Percentiles rank a stretch among this genome's conserved stretches.
Evolutionary conservation across 1,140 invertebrate species (phyloP).

Genomic region (Tetramorium simillimum): DNA sequence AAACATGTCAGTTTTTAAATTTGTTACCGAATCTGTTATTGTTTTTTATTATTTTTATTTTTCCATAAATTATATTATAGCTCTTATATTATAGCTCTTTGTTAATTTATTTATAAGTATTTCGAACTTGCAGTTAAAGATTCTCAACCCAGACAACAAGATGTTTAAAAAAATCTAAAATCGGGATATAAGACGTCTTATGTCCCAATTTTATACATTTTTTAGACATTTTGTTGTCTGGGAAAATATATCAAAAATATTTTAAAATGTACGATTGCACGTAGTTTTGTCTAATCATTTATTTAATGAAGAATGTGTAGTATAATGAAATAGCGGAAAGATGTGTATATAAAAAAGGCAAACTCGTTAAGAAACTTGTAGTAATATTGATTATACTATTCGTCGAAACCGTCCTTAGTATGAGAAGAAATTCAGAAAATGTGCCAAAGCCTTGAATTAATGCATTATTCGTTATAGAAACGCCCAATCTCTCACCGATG

Average conservation of each 20-base stretch:
- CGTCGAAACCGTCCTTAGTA: not conserved
- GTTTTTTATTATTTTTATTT: not conserved
- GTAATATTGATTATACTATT: conserved; percentile 2
- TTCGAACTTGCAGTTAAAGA: not conserved
- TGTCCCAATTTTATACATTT: too few relatives aligned
- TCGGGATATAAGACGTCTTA: too few relatives aligned
- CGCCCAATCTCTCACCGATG: not conserved
- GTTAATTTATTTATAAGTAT: not conserved
- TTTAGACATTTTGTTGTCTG: too few relatives aligned
- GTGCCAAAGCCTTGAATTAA: conserved; percentile 23
- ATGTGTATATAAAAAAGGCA: conserved; percentile 5
- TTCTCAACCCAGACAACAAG: too few relatives aligned
- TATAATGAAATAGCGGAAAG: not conserved
- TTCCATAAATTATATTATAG: not conserved
- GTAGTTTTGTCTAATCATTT: not conserved
- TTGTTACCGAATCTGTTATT: not conserved
- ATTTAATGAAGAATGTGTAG: not conserved
- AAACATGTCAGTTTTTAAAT: conserved; percentile 6
- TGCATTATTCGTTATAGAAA: conserved; percentile 5
- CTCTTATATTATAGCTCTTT: too few relatives aligned
- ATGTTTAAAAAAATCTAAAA: too few relatives aligned
- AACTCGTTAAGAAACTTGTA: not conserved
- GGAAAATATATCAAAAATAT: not conserved
- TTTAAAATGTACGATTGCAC: not conserved
- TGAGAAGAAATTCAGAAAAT: not conserved